Base-by-base conservation (phyloP, 2,797 vertebrate species). In the Bovichtus variegatus region DNA sequence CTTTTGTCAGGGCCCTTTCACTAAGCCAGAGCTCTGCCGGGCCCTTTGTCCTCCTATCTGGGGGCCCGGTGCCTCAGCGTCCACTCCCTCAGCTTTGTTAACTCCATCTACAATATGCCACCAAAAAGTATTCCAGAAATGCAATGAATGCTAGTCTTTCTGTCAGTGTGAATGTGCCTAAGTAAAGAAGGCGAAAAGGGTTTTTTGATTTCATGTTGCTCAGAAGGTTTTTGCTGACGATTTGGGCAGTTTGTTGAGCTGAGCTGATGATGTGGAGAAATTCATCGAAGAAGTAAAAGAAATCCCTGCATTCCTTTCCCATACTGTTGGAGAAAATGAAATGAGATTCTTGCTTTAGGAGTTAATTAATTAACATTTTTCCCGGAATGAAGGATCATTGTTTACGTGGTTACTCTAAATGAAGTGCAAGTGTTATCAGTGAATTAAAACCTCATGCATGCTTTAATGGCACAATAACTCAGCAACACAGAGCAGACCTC, bases 101-200 rank as follows among this genome's bases (percentile, higher is more conserved):
- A 6, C 78, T 79, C 83, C 91, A 88, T 86, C 86, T 88, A 91
- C 92, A 94, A 91, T 93, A 86, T 88, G 81, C 86, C 86, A 89
- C 90, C 86, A 88, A 94, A 90, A 92, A 92, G 89, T 90, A 92
- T 93, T 90, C 86, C 86, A 92, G 86, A 92, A 91, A 93, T 92
- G 85, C 71, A 61, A 83, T 91, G 76, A 94, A 93, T 91, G 89
- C 88, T 23, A 9, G 80, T 87, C 74, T 91, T 87, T 92, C 88
- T 94, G 66, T 85, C 77, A 10, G 8, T 46, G 41, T 87, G 83
- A 91, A 85, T 93, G 86, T 74, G 59, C 65, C 80, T 81, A 82
- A 90, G 84, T 76, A 89, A 89, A 91, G 93, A 81, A 16, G 43
- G 74, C 46, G 74, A 81, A 77, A 80, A 44, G 54, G 27, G 49